Evolutionary conservation across 2,797 vertebrate genomes (phyloP).

Genomic region (Dromococcyx pavoninus): DNA sequence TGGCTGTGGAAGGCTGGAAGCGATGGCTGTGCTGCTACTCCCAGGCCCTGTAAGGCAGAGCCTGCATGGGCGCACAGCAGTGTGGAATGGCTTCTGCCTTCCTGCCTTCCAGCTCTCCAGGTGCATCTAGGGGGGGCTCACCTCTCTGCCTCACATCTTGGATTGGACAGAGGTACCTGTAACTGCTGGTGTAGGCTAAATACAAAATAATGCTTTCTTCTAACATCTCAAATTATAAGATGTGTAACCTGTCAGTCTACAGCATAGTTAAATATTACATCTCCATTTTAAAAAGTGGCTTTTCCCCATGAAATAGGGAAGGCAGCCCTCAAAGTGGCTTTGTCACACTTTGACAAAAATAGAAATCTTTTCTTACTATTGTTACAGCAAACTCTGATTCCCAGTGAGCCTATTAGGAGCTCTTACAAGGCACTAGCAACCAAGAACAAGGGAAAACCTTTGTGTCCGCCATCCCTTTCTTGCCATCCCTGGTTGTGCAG

Average conservation of each 20-base stretch:
- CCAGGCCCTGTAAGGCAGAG: not conserved
- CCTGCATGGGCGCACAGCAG: not conserved
- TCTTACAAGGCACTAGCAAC: not conserved
- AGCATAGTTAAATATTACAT: not conserved
- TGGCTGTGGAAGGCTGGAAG: not conserved
- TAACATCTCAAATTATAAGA: not conserved
- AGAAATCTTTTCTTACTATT: not conserved
- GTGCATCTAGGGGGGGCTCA: fast-evolving
- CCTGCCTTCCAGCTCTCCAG: not conserved
- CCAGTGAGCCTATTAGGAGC: not conserved
- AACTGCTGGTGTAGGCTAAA: not conserved
- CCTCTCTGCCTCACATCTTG: fast-evolving
- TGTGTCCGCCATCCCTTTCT: not conserved
- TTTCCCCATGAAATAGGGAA: not conserved
- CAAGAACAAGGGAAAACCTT: not conserved
- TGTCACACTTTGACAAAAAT: not conserved
- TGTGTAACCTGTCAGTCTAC: not conserved
- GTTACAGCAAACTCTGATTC: not conserved
- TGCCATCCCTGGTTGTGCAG: not conserved
- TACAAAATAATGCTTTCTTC: not conserved
- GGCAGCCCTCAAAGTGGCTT: not conserved
- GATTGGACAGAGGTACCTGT: not conserved
- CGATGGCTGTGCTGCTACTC: not conserved
- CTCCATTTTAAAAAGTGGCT: not conserved
- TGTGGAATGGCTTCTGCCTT: not conserved